These are phyloP conservation scores for Drosophila helvetica DNA, from an alignment of 2,888 invertebrate species.

Conservation along the genomic window DNA sequence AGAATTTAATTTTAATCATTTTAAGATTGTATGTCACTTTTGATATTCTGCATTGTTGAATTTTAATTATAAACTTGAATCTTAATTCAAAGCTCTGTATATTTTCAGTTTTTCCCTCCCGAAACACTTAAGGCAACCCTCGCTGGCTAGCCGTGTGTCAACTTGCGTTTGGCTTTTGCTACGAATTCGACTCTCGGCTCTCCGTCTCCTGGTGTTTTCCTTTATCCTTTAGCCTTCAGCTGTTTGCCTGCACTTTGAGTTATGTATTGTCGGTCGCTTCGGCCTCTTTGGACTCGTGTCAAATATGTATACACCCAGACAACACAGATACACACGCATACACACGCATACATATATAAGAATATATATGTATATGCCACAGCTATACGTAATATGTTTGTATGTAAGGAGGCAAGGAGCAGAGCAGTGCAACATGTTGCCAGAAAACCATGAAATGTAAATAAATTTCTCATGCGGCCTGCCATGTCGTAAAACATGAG, in stretches of 20 bases:
- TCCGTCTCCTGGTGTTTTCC: conserved; percentile 29
- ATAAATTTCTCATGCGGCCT: conserved; percentile 77
- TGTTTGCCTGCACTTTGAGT: conserved; percentile 76
- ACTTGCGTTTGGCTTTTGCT: background rate
- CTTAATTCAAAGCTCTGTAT: background rate
- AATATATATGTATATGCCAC: background rate
- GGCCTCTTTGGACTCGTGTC: conserved; percentile 73
- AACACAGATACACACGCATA: conserved; percentile 26
- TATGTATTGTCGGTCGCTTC: conserved; percentile 67
- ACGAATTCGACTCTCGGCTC: background rate
- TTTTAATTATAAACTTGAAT: background rate
- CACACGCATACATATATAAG: conserved; percentile 2
- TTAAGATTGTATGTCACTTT: background rate
- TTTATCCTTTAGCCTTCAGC: conserved; percentile 47
- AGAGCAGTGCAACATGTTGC: conserved; percentile 73
- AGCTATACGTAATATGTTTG: conserved; percentile 5
- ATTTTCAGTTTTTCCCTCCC: background rate
- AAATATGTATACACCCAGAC: conserved; percentile 41
- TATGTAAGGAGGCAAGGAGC: conserved; percentile 16
- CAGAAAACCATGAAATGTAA: conserved; percentile 71
- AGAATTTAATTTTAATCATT: background rate
- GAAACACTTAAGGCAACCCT: background rate
- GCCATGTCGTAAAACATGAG: conserved; percentile 76
- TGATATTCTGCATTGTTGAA: background rate
- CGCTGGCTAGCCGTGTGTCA: background rate